Evolutionary conservation across 2,113 vertebrate genomes (phyloP).

Genomic region (Centrocercus urophasianus): DNA sequence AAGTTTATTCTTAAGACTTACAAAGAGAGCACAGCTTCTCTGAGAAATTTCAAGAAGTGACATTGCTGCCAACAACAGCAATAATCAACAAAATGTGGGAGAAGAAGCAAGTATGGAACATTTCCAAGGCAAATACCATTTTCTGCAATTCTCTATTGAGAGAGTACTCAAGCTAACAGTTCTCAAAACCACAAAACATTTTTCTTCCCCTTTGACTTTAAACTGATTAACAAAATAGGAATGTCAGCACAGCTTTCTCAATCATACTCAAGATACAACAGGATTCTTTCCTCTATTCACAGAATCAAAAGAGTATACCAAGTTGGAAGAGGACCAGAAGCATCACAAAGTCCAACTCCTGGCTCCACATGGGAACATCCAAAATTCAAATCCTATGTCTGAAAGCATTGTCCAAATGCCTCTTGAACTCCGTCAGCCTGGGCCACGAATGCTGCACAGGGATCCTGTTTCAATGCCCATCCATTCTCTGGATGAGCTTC

Average conservation of each 20-base stretch:
- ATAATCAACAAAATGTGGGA: background rate
- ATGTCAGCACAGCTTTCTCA: background rate
- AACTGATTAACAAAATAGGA: background rate
- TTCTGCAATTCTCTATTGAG: background rate
- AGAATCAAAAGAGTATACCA: too few species aligned
- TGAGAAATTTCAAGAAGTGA: background rate
- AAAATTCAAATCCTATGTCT: too few species aligned
- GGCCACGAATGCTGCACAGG: background rate
- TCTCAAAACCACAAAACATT: background rate
- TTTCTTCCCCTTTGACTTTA: background rate
- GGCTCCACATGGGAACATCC: too few species aligned
- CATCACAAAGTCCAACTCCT: too few species aligned
- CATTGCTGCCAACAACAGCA: background rate
- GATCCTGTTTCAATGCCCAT: background rate
- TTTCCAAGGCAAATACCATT: background rate
- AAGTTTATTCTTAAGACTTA: background rate
- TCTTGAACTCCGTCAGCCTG: background rate
- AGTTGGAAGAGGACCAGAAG: too few species aligned
- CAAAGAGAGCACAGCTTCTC: background rate
- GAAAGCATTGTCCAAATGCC: too few species aligned
- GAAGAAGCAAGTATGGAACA: accelerated
- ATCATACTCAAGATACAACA: background rate
- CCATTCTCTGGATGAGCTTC: background rate
- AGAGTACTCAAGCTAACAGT: background rate
- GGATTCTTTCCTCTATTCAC: background rate